phyloP scores from a whole-genome alignment of 2,888 invertebrate species.

The Euclidia mi region DNA sequence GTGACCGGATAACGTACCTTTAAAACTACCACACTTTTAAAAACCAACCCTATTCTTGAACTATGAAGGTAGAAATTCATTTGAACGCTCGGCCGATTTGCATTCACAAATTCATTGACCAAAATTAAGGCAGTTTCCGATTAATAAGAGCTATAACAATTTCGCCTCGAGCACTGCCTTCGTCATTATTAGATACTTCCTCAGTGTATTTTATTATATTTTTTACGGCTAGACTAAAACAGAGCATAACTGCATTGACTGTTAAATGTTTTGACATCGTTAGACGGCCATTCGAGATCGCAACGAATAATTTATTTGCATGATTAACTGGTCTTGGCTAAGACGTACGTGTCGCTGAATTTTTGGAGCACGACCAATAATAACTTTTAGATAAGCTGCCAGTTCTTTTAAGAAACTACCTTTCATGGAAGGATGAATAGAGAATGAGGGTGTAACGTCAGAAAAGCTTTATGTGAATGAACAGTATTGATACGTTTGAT shows the following conservation, averaged over 20 bases:
- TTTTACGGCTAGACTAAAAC: constrained; percentile 50
- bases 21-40: constrained; percentile 18
- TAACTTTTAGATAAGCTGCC: no score
- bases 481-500: no score
- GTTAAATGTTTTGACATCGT: constrained; percentile 60
- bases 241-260: constrained; percentile 54
- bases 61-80: constrained; percentile 48
- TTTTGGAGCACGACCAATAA: no score
- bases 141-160: constrained; percentile 80
- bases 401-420: no score
- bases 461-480: no score
- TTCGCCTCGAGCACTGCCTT: constrained; percentile 74
- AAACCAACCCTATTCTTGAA: constrained; percentile 42
- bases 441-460: no score
- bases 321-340: constrained; percentile 31
- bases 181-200: constrained; percentile 79
- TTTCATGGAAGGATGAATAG: no score
- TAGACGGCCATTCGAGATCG: constrained; percentile 31
- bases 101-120: constrained; percentile 86
- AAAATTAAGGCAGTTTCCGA: constrained; percentile 87
- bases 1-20: constrained; percentile 84
- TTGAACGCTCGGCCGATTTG: constrained; percentile 65
- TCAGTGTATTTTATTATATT: constrained; percentile 61
- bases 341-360: no score
- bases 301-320: constrained; percentile 44